Evolutionary conservation across 2,797 vertebrate genomes (phyloP).

Genomic region (Cuniculus paca): DNA sequence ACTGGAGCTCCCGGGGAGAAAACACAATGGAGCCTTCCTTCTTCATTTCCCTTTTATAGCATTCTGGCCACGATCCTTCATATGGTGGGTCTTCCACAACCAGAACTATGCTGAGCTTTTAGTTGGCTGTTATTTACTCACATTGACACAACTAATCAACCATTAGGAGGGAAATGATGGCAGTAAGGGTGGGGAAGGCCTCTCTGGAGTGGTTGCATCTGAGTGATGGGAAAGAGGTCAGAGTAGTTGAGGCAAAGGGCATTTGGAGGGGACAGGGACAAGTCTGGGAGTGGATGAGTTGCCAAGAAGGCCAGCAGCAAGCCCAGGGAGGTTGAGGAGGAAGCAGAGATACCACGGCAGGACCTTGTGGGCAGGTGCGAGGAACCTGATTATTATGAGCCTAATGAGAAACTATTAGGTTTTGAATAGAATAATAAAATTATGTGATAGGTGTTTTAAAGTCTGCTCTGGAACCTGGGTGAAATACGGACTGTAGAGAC

Average conservation of each 20-base stretch:
- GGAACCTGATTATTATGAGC: background rate
- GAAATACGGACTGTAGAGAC: background rate
- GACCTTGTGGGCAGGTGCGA: background rate
- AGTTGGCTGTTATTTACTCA: background rate
- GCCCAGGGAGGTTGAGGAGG: background rate
- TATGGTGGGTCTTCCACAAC: background rate
- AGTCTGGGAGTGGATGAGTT: background rate
- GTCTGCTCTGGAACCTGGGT: background rate
- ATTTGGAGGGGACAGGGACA: background rate
- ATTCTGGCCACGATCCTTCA: background rate
- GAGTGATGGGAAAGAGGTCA: background rate
- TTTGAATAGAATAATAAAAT: conserved; percentile 6
- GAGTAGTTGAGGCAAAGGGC: background rate
- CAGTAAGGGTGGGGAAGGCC: background rate
- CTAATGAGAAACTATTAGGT: background rate
- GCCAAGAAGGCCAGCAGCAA: background rate
- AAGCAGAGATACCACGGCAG: background rate
- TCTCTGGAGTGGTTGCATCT: background rate
- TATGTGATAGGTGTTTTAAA: background rate
- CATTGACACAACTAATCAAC: background rate
- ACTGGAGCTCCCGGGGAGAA: no score
- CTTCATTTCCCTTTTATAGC: no score
- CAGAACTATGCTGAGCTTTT: background rate
- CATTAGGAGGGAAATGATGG: background rate
- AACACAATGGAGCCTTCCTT: no score